phyloP scores from a whole-genome alignment of 2,888 invertebrate species.

The Megaustenia siamemsis region DNA sequence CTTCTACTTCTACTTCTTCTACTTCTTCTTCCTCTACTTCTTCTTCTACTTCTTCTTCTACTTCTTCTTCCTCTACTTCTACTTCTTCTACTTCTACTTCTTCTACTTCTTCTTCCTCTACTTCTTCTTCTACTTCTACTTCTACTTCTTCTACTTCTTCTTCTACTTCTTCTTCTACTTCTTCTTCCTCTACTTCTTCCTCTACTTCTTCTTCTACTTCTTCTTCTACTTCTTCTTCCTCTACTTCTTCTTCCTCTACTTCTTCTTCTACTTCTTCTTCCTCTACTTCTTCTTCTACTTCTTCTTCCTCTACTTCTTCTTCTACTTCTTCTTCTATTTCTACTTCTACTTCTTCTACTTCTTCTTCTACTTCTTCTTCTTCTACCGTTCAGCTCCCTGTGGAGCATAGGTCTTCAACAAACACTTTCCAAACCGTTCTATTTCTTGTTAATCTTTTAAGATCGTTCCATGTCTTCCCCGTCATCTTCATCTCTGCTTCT shows the following conservation, averaged over 20 bases:
- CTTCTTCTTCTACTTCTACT: constrained; percentile 23
- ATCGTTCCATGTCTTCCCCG: too few relatives aligned
- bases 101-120: too few relatives aligned
- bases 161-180: background rate
- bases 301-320: background rate
- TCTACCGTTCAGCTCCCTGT: too few relatives aligned
- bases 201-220: background rate
- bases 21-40: background rate
- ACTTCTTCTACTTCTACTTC: background rate
- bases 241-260: background rate
- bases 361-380: background rate
- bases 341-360: background rate
- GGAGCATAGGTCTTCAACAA: too few relatives aligned
- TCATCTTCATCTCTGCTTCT: too few relatives aligned
- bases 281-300: background rate
- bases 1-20: background rate
- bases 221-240: background rate
- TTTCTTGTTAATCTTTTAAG: too few relatives aligned
- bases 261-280: background rate
- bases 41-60: background rate
- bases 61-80: too few relatives aligned
- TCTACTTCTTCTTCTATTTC: background rate
- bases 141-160: background rate
- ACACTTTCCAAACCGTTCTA: too few relatives aligned
- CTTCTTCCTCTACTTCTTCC: too few relatives aligned